Evolutionary conservation across 2,888 invertebrate species (phyloP).

Genomic region (Trichopoda pennipes): DNA sequence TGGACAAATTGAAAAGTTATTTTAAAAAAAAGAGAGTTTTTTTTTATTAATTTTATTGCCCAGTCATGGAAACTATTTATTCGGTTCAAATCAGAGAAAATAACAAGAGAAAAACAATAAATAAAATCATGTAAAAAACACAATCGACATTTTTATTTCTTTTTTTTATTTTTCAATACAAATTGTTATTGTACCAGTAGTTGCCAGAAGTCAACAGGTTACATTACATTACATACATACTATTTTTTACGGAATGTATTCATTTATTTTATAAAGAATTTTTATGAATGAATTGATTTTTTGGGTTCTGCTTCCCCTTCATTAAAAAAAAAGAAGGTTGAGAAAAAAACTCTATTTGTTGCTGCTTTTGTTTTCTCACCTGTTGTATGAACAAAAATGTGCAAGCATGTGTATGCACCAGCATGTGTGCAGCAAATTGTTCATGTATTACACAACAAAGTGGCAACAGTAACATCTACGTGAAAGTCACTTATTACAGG

Average conservation of each 20-base stretch:
- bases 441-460: constrained; percentile 28
- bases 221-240: constrained; percentile 22
- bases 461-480: constrained; percentile 25
- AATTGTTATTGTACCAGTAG: constrained; percentile 8
- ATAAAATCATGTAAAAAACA: constrained; percentile 3
- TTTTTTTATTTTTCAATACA: not conserved
- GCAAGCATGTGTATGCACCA: not conserved
- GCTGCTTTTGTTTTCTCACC: constrained; percentile 49
- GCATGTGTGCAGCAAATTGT: not conserved
- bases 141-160: not conserved
- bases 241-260: not conserved
- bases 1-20: constrained; percentile 52
- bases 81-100: constrained; percentile 1
- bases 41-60: constrained; percentile 39
- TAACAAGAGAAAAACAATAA: constrained; percentile 12
- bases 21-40: constrained; percentile 21
- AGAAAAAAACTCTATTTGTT: constrained; percentile 6
- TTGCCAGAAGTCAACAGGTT: constrained; percentile 50
- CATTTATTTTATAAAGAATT: constrained; percentile 18
- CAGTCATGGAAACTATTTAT: constrained; percentile 55
- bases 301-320: not conserved
- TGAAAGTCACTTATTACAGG: constrained; percentile 42
- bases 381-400: constrained; percentile 31
- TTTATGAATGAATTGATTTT: constrained; percentile 64
- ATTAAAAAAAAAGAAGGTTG: not conserved